Percentiles rank a stretch among this genome's conserved stretches.
Conservation (phyloP, 2,797 vertebrate species). For the Galaxias olidus region DNA sequence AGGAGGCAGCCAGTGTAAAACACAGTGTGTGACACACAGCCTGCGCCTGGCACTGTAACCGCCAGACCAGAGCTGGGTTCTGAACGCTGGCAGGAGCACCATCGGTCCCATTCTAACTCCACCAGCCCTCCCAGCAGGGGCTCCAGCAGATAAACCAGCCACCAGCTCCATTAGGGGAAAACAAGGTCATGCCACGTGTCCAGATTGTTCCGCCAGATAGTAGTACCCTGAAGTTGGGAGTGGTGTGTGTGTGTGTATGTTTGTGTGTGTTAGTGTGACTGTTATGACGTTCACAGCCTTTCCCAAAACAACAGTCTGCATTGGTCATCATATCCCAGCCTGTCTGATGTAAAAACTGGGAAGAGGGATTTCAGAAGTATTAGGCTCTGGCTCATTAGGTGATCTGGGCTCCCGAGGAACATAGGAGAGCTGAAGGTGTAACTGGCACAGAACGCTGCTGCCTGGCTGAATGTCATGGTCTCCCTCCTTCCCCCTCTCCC, state of each 20-base stretch:
- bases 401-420: background rate
- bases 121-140: slow-evolving; percentile 10
- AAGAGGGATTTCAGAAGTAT: slow-evolving; percentile 9
- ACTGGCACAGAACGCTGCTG: slow-evolving; percentile 12
- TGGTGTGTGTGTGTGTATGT: slow-evolving; percentile 9
- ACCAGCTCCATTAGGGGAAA: slow-evolving; percentile 23
- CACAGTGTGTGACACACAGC: too few species aligned
- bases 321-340: background rate
- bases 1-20: too few species aligned
- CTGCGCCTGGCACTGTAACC: too few species aligned
- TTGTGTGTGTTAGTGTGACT: background rate
- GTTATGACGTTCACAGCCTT: slow-evolving; percentile 7
- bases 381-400: slow-evolving; percentile 7
- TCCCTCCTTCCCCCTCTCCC: background rate
- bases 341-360: background rate
- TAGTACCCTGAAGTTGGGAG: slow-evolving; percentile 16
- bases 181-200: slow-evolving; percentile 12
- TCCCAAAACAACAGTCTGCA: slow-evolving; percentile 8
- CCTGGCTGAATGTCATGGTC: slow-evolving; percentile 8
- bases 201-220: slow-evolving; percentile 48
- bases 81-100: background rate
- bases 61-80: too few species aligned
- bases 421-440: background rate
- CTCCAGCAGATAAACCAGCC: slow-evolving; percentile 33
- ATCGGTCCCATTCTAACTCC: slow-evolving; percentile 7